Conservation (phyloP, 2,797 vertebrate species). For the Linurgus olivaceus region DNA sequence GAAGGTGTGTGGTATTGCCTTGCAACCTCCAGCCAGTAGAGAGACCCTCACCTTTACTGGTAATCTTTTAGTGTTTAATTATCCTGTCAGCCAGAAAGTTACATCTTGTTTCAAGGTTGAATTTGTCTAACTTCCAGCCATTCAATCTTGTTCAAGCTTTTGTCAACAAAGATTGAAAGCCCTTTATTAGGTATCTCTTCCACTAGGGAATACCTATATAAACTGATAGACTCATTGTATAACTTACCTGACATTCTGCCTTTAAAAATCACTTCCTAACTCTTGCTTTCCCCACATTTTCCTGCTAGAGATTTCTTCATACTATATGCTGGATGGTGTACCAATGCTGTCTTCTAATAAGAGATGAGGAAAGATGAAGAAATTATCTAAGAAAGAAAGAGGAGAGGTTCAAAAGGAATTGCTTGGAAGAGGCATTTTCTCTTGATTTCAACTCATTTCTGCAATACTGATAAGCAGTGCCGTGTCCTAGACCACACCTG, state of each 20-base stretch:
- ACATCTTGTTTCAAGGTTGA: constrained; percentile 18
- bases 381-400: background rate
- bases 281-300: background rate
- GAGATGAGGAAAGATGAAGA: background rate
- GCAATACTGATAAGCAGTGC: background rate
- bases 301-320: background rate
- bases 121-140: constrained; percentile 18
- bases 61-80: constrained; percentile 39
- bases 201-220: background rate
- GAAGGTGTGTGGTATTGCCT: background rate
- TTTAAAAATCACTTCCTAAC: background rate
- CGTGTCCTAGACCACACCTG: background rate
- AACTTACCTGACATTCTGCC: background rate
- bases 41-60: background rate
- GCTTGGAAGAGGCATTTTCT: background rate
- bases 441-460: background rate
- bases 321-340: background rate
- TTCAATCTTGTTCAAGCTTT: constrained; percentile 35
- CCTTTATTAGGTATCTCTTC: constrained; percentile 20
- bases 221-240: background rate
- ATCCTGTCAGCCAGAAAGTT: constrained; percentile 18
- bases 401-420: background rate
- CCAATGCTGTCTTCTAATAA: background rate
- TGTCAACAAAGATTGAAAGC: constrained; percentile 47
- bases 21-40: background rate